Evolutionary conservation across 2,888 invertebrate genomes (phyloP).

Genomic region (Ditylenchus weischeri): DNA sequence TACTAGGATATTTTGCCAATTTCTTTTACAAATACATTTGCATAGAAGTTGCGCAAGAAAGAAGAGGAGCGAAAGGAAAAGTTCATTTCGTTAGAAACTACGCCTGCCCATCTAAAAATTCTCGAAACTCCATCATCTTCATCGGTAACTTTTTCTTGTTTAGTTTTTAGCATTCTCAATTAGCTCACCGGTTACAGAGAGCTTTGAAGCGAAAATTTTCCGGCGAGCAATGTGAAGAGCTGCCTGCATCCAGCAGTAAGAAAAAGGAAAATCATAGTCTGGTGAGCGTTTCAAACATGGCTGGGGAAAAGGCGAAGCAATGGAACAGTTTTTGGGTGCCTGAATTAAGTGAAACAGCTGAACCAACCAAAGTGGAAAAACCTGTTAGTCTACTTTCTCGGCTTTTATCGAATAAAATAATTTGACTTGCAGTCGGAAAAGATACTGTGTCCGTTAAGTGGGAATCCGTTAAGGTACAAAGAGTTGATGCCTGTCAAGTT

Average conservation of each 20-base stretch:
- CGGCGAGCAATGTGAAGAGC: constrained; percentile 4
- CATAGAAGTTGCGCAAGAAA: constrained; percentile 18
- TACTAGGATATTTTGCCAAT: background rate
- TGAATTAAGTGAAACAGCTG: constrained; percentile 82
- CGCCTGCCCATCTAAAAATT: constrained; percentile 40
- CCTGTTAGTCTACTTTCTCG: constrained; percentile 65
- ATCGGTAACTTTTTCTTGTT: background rate
- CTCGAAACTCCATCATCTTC: constrained; percentile 18
- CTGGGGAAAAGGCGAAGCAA: constrained; percentile 71
- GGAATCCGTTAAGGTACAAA: constrained; percentile 80
- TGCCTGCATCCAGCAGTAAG: constrained; percentile 12
- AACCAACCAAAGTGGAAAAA: constrained; percentile 71
- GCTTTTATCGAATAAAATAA: no score
- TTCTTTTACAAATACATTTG: background rate
- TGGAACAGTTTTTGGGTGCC: constrained; percentile 67
- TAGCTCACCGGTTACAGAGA: background rate
- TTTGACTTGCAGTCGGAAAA: constrained; percentile 60
- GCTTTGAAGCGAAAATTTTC: constrained; percentile 17
- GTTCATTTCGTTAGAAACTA: constrained; percentile 37
- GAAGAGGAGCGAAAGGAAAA: constrained; percentile 36
- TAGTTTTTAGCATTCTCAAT: background rate
- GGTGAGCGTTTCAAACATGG: constrained; percentile 72
- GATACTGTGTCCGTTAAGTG: constrained; percentile 79
- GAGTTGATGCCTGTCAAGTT: constrained; percentile 89
- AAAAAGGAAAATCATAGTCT: constrained; percentile 17